phyloP scores from a whole-genome alignment of 2,888 invertebrate species.

The Venusia cambrica region DNA sequence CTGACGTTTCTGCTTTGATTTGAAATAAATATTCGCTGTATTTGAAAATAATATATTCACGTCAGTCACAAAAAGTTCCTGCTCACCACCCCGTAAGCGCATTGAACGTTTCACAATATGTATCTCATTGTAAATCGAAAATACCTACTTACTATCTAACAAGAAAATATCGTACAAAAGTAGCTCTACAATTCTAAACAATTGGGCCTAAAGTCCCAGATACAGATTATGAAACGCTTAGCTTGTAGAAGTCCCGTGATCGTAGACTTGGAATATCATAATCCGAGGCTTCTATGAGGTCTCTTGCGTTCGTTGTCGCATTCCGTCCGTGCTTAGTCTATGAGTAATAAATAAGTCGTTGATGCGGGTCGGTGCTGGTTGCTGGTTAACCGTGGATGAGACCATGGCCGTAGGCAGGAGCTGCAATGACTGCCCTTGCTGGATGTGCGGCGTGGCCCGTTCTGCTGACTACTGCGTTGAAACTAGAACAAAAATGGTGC shows the following conservation, averaged over 20 bases:
- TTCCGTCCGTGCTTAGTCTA: conserved; percentile 67
- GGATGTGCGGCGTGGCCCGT: conserved; percentile 80
- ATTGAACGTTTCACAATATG: conserved; percentile 75
- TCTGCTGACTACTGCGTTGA: conserved; percentile 82
- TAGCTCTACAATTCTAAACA: conserved; percentile 32
- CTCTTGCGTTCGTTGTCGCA: conserved; percentile 36
- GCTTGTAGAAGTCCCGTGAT: too few relatives aligned
- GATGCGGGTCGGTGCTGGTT: conserved; percentile 29
- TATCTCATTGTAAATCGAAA: conserved; percentile 48
- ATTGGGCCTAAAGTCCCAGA: conserved; percentile 62
- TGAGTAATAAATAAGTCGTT: conserved; percentile 63
- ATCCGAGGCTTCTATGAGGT: too few relatives aligned
- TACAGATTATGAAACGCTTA: conserved; percentile 72
- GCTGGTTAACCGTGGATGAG: conserved; percentile 53
- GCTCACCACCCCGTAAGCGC: conserved; percentile 57
- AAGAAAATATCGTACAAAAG: conserved; percentile 77
- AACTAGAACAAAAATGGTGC: conserved; percentile 61
- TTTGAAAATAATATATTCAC: conserved; percentile 65
- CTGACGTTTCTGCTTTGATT: too few relatives aligned
- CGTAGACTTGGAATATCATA: too few relatives aligned
- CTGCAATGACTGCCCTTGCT: too few relatives aligned
- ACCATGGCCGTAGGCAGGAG: conserved; percentile 60
- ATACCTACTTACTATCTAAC: conserved; percentile 61
- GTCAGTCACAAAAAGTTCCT: conserved; percentile 63
- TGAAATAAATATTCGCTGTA: too few relatives aligned